Evolutionary conservation across 2,113 vertebrate genomes (phyloP), one percentile per base, ranked within the genome.

Genomic region (Tauraco erythrolophus): DNA sequence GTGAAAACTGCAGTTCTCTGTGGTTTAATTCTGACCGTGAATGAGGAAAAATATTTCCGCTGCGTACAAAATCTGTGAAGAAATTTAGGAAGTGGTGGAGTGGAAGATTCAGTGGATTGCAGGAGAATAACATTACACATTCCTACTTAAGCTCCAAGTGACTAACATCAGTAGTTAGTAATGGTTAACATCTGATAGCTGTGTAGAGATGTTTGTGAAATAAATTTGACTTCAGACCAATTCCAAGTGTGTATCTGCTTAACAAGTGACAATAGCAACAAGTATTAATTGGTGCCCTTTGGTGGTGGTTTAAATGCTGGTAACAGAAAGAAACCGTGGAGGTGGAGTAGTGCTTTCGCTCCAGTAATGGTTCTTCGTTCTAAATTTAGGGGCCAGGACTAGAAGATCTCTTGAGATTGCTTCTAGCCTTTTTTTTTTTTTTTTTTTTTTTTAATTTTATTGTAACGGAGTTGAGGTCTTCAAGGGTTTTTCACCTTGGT

Each of bases 1-100:
- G 95, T 95, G 93, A 54, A 94, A 92, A 56, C 61, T 83, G 84
- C 93, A 88, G 92, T 89, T 92, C 33, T 87, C 60, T 72, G 7
- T 84, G 61, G 62, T 72, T 95, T 70, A 35, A 24, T 75, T 92
- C 46, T 87, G 70, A 22, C 37, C 51, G n/a, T 68, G 69, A 41
- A 61, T 13, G 31, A 82, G 58, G 53, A 48, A 19, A 51, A 54
- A 18, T 51, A 31, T 43, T 84, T 30, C 6, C 2, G 1, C 46
- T 48, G 1, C 0, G 0, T 65, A 4, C 21, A 41, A 68, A 39
- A 11, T 23, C 92, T 64, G 45, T 53, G 64, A 81, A 69, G 80
- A 54, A 53, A 31, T 24, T 15, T 33, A 61, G 15, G 18, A 24
- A 71, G 50, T 43, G 62, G 31, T 94, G 62, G 60, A 60, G 48